Evolutionary conservation across 2,113 vertebrate species (phyloP).

Genomic region (Nannospalax galili): DNA sequence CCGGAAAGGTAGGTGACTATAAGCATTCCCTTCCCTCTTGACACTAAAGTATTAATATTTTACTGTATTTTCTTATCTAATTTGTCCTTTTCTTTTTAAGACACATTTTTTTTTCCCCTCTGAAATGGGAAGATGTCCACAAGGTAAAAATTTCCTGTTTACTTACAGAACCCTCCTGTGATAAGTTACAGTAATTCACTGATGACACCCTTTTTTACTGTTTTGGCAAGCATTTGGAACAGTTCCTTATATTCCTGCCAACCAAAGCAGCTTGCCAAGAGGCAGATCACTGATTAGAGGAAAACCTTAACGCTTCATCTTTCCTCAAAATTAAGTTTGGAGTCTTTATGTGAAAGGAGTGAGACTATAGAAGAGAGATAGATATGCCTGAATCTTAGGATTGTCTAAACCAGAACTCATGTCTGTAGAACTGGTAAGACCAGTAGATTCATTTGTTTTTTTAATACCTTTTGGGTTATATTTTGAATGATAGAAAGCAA

Average conservation of each 20-base stretch:
- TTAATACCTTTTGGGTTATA: slow-evolving; percentile 43
- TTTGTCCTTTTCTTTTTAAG: slow-evolving; percentile 43
- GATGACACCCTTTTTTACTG: slow-evolving; percentile 28
- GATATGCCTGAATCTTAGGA: background rate
- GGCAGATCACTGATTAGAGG: slow-evolving; percentile 8
- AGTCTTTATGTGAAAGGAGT: background rate
- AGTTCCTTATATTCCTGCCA: slow-evolving; percentile 37
- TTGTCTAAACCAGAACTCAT: slow-evolving; percentile 25
- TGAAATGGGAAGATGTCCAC: background rate
- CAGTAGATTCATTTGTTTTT: background rate
- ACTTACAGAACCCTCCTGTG: background rate
- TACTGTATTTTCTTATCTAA: slow-evolving; percentile 47
- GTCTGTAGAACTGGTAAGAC: slow-evolving; percentile 2
- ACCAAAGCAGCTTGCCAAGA: slow-evolving; percentile 36
- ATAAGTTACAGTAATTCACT: slow-evolving; percentile 11
- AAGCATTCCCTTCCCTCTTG: slow-evolving; percentile 31
- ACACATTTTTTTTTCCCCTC: slow-evolving; percentile 7
- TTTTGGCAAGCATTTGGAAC: slow-evolving; percentile 36
- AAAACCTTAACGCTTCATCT: background rate
- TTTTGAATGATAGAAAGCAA: slow-evolving; percentile 39
- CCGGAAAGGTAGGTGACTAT: slow-evolving; percentile 23
- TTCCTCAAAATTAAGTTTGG: background rate
- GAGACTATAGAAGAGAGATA: background rate
- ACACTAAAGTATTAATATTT: slow-evolving; percentile 63
- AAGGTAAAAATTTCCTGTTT: background rate